Conservation (phyloP, 2,113 vertebrate genomes). For the Amphilophus citrinellus region DNA sequence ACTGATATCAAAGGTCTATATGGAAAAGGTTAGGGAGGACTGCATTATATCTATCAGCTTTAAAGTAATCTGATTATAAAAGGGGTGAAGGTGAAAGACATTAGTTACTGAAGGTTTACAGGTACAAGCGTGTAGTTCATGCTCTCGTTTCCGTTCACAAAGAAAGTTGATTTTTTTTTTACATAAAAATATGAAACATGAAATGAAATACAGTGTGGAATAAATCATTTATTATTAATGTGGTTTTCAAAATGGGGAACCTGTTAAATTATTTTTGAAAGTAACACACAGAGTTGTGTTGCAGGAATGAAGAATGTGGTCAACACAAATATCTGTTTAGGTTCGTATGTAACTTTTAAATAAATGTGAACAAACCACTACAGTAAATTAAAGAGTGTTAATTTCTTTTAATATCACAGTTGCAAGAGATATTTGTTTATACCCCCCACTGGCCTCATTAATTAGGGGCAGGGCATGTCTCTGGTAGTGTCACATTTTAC, state of each 20-base stretch:
- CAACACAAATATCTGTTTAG: not conserved
- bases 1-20: conserved; percentile 40
- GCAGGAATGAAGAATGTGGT: not conserved
- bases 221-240: not conserved
- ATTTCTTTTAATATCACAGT: conserved; percentile 5
- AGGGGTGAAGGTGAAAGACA: not conserved
- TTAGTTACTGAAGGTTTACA: not conserved
- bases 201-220: not conserved
- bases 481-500: conserved; percentile 19
- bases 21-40: conserved; percentile 14
- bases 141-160: not conserved
- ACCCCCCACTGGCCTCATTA: not conserved
- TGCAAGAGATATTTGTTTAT: conserved; percentile 1
- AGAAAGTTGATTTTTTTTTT: not conserved
- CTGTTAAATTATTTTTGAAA: not conserved
- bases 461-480: conserved; percentile 23
- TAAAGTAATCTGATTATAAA: conserved; percentile 64
- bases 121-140: not conserved
- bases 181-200: not conserved
- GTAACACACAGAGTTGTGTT: not conserved
- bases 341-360: not conserved
- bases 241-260: not conserved
- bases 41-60: conserved; percentile 20
- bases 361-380: not conserved
- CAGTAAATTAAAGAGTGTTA: not conserved